Evolutionary conservation across 2,888 invertebrate genomes (phyloP).

Genomic region (Netelia fuscicornis): DNA sequence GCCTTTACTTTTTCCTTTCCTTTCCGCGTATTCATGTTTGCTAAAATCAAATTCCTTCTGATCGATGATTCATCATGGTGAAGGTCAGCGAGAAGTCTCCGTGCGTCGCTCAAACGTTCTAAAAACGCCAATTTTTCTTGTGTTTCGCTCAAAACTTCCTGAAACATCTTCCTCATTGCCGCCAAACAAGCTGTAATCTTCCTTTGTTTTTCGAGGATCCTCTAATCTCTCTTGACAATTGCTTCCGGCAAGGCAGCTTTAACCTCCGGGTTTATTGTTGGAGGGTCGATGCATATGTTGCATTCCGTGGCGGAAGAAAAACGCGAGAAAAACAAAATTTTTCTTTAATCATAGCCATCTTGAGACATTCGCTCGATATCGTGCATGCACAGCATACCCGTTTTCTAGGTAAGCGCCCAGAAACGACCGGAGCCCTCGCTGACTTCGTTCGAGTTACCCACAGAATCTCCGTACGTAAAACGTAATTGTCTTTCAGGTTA

Average conservation of each 20-base stretch:
- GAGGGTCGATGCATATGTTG: slow-evolving; percentile 10
- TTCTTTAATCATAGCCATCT: background rate
- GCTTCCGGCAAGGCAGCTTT: too few species aligned
- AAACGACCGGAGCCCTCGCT: background rate
- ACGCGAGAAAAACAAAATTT: background rate
- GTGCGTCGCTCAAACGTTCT: slow-evolving; percentile 48
- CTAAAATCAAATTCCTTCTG: slow-evolving; percentile 54
- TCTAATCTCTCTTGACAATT: slow-evolving; percentile 26
- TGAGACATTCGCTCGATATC: background rate
- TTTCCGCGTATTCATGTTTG: slow-evolving; percentile 56
- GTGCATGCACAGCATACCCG: background rate
- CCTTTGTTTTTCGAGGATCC: slow-evolving; percentile 49
- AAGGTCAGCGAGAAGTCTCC: slow-evolving; percentile 62
- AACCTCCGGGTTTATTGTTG: background rate
- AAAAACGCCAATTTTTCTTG: slow-evolving; percentile 12
- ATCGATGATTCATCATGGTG: slow-evolving; percentile 65
- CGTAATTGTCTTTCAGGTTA: background rate
- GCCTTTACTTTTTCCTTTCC: slow-evolving; percentile 55
- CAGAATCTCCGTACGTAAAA: background rate
- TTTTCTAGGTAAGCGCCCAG: background rate
- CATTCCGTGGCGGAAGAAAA: slow-evolving; percentile 7
- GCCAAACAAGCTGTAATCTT: slow-evolving; percentile 46
- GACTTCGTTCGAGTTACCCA: background rate
- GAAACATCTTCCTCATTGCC: background rate
- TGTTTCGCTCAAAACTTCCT: background rate